phyloP scores from a whole-genome alignment of 2,797 vertebrate genomes.

The Tachyglossus aculeatus region DNA sequence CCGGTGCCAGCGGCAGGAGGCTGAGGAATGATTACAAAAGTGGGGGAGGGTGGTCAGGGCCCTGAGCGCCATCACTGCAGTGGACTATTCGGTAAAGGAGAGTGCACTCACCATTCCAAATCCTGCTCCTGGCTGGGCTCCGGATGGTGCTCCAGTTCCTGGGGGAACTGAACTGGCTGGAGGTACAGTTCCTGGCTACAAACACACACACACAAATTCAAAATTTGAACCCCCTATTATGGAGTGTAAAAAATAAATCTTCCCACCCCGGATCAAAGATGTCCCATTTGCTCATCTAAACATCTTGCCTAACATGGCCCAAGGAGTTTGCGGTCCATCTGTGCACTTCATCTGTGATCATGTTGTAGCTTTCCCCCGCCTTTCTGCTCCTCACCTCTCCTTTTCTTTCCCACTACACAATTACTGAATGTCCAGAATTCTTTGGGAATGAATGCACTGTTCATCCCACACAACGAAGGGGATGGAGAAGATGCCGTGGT shows the following conservation, averaged over 20 bases:
- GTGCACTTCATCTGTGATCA: background rate
- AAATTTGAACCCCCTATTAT: background rate
- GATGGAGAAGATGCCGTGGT: no score
- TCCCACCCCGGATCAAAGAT: slow-evolving; percentile 23
- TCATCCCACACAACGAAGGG: no score
- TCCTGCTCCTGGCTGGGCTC: slow-evolving; percentile 80
- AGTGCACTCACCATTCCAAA: slow-evolving; percentile 88
- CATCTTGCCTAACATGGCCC: background rate
- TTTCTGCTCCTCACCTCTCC: background rate
- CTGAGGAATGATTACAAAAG: slow-evolving; percentile 61
- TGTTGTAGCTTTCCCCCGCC: background rate
- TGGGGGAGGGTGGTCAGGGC: slow-evolving; percentile 3
- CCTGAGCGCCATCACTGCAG: background rate
- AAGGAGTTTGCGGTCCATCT: background rate
- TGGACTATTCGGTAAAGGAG: background rate
- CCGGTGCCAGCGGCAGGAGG: slow-evolving; percentile 84
- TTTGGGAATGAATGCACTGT: no score
- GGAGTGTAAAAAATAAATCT: slow-evolving; percentile 5
- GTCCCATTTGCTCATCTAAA: background rate
- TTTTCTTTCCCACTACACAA: background rate
- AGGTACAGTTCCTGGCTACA: slow-evolving; percentile 77
- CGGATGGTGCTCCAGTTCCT: slow-evolving; percentile 66
- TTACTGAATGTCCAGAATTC: no score
- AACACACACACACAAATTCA: background rate
- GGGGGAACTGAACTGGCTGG: slow-evolving; percentile 72